Conservation (phyloP, 2,113 vertebrate genomes). For the Cynocephalus volans region DNA sequence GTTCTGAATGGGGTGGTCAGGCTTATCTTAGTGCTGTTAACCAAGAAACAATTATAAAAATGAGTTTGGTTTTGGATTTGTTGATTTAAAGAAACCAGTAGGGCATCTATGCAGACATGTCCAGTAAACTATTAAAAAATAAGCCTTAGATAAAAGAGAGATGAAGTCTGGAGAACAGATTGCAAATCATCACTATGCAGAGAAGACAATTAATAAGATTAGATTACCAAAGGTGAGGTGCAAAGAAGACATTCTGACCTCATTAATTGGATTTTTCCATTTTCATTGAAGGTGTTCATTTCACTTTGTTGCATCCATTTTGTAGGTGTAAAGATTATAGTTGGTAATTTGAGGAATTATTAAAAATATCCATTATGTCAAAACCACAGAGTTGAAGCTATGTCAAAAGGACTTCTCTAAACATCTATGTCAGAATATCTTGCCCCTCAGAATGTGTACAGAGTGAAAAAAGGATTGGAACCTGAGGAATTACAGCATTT, state of each 20-base stretch:
- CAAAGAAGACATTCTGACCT: constrained; percentile 1
- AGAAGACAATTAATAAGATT: neutral
- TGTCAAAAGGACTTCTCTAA: constrained; percentile 7
- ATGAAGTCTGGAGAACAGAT: neutral
- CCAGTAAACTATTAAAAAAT: neutral
- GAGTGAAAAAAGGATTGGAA: neutral
- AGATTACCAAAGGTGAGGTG: neutral
- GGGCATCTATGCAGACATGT: neutral
- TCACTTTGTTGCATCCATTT: neutral
- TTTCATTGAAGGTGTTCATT: neutral
- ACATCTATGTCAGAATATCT: neutral
- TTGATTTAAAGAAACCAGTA: neutral
- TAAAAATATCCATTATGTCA: neutral
- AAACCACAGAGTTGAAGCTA: neutral
- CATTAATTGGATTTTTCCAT: neutral
- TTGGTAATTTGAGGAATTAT: neutral
- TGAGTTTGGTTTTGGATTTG: neutral
- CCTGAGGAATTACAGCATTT: neutral
- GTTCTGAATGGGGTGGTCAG: neutral
- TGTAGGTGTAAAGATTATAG: neutral
- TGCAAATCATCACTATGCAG: neutral
- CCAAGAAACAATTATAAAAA: constrained; percentile 23
- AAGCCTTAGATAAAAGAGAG: neutral
- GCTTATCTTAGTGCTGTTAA: constrained; percentile 15
- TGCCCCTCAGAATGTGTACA: neutral